Percentiles rank a stretch among this genome's conserved stretches.
phyloP scores from a whole-genome alignment of 1,140 invertebrate species.

The Drosophila equinoxialis region DNA sequence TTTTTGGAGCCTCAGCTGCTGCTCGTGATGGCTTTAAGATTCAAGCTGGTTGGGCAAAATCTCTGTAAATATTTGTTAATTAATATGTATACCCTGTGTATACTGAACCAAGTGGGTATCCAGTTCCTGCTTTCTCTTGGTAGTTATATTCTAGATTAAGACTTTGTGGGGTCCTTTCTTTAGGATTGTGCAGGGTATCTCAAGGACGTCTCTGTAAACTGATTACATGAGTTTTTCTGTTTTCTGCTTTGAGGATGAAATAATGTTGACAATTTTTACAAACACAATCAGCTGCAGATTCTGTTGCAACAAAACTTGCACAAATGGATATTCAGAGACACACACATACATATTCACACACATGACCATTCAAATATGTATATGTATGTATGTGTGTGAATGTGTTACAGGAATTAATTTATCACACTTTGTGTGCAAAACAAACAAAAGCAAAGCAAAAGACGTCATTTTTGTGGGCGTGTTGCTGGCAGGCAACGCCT shows the following conservation, averaged over 20 bases:
- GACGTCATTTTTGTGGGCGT: slow-evolving; percentile 56
- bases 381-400: background rate
- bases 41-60: background rate
- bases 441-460: slow-evolving; percentile 38
- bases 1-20: background rate
- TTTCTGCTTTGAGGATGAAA: slow-evolving; percentile 29
- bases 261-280: slow-evolving; percentile 58
- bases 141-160: too few species aligned
- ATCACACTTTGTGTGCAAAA: slow-evolving; percentile 56
- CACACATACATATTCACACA: slow-evolving; percentile 29
- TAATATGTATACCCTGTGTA: slow-evolving; percentile 18
- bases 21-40: background rate
- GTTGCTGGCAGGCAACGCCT: slow-evolving; percentile 39
- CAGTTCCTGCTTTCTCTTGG: too few species aligned
- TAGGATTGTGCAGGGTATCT: background rate
- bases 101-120: too few species aligned
- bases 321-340: slow-evolving; percentile 26
- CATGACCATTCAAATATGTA: slow-evolving; percentile 24
- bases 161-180: too few species aligned
- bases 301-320: slow-evolving; percentile 15
- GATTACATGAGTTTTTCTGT: background rate
- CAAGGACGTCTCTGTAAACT: background rate
- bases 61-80: slow-evolving; percentile 41
- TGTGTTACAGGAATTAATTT: slow-evolving; percentile 43
- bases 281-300: slow-evolving; percentile 41